Evolutionary conservation across 1,140 invertebrate genomes (phyloP).

Genomic region (Tetramorium alpestre): DNA sequence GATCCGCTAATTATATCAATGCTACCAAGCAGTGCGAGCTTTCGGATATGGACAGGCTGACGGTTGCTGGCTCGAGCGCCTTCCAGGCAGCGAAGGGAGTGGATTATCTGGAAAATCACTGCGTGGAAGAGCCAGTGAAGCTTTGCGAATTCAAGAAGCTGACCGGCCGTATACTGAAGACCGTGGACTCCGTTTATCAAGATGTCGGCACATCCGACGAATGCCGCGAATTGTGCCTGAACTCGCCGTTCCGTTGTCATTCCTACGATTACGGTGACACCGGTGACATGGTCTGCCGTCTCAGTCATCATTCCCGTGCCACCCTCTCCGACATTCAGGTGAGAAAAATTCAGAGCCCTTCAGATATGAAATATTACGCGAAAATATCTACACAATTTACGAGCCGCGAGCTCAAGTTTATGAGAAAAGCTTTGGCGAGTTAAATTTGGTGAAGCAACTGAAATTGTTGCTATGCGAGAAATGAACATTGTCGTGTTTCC

Average conservation of each 20-base stretch:
- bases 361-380: background rate
- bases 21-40: conserved; percentile 94
- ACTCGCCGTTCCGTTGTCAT: conserved; percentile 94
- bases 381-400: background rate
- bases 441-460: background rate
- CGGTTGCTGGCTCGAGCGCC: conserved; percentile 91
- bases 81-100: conserved; percentile 90
- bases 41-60: conserved; percentile 96
- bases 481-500: background rate
- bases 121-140: conserved; percentile 95
- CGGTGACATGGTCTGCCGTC: conserved; percentile 95
- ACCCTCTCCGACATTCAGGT: conserved; percentile 95
- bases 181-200: conserved; percentile 97
- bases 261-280: conserved; percentile 97
- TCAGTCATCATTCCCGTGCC: conserved; percentile 95
- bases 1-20: conserved; percentile 96
- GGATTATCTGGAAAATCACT: conserved; percentile 96
- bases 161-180: conserved; percentile 95
- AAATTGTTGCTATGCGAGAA: conserved; percentile 2
- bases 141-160: conserved; percentile 97
- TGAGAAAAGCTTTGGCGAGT: background rate
- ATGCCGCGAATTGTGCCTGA: conserved; percentile 94
- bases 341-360: conserved; percentile 60
- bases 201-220: conserved; percentile 94
- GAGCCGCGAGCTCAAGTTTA: background rate